phyloP scores from a whole-genome alignment of 2,888 invertebrate genomes.

The Selenia dentaria region DNA sequence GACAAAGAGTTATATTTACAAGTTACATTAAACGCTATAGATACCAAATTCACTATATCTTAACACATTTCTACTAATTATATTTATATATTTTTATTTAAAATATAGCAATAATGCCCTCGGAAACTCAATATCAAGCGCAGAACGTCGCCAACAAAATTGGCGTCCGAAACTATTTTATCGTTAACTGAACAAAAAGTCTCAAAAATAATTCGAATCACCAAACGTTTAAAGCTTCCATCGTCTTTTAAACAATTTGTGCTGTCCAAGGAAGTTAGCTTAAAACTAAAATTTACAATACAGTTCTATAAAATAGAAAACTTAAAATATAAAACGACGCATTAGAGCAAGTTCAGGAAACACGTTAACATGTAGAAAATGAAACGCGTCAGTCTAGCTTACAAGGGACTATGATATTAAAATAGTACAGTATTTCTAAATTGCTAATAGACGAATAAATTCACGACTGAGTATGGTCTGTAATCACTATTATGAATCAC shows the following conservation, averaged over 20 bases:
- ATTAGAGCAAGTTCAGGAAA: constrained; percentile 41
- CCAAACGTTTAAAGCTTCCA: constrained; percentile 54
- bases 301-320: constrained; percentile 47
- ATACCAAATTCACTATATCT: constrained; percentile 70
- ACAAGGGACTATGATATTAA: constrained; percentile 54
- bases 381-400: constrained; percentile 64
- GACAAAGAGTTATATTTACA: constrained; percentile 66
- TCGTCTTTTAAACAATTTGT: constrained; percentile 64
- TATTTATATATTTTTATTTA: constrained; percentile 41
- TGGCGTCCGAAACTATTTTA: constrained; percentile 52
- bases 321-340: constrained; percentile 52
- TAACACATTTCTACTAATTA: constrained; percentile 56
- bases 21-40: constrained; percentile 58
- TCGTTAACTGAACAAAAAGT: constrained; percentile 47
- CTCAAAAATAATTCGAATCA: constrained; percentile 62
- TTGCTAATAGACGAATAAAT: constrained; percentile 67
- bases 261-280: constrained; percentile 74
- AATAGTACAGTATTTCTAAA: constrained; percentile 48
- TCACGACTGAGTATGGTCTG: constrained; percentile 76
- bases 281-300: constrained; percentile 55
- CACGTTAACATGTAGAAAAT: constrained; percentile 31
- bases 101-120: constrained; percentile 52
- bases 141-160: constrained; percentile 37
- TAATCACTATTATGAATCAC: constrained; percentile 71
- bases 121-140: constrained; percentile 50